A percentile compares a stretch with the other conserved stretches of the same genome.
Conservation (phyloP, 2,888 invertebrate genomes). For the Eumacrocentrus americanus region DNA sequence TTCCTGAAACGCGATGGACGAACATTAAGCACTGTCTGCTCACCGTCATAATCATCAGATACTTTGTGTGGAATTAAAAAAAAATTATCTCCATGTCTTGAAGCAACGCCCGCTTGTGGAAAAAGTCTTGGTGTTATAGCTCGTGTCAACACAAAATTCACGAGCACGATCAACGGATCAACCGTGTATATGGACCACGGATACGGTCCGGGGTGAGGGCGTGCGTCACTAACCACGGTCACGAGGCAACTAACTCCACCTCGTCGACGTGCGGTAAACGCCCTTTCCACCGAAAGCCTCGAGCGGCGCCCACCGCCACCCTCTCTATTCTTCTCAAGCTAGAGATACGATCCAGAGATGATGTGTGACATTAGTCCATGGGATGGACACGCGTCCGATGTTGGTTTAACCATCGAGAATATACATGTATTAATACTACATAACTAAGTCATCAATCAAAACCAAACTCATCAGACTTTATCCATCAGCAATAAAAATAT, state of each 20-base stretch:
- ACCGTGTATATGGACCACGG: too few relatives aligned
- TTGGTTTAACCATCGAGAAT: conserved; percentile 18
- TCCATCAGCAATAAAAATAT: too few relatives aligned
- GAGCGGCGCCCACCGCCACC: conserved; percentile 12
- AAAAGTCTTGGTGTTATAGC: too few relatives aligned
- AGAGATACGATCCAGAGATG: not conserved
- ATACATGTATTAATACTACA: conserved; percentile 5
- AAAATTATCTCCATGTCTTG: too few relatives aligned
- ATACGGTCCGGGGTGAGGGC: not conserved
- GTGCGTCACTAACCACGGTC: conserved; percentile 25
- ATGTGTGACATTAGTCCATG: not conserved
- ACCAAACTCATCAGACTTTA: too few relatives aligned
- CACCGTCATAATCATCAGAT: too few relatives aligned
- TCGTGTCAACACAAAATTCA: not conserved
- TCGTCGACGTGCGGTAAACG: conserved; percentile 38
- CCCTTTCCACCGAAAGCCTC: conserved; percentile 34
- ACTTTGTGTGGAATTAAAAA: too few relatives aligned
- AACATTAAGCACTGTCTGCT: not conserved
- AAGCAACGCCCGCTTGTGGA: too few relatives aligned
- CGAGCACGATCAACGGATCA: not conserved
- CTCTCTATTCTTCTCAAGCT: not conserved
- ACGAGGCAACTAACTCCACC: conserved; percentile 21
- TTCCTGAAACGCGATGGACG: too few relatives aligned
- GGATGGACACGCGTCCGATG: not conserved
- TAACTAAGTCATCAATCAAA: too few relatives aligned